Conservation (phyloP, 2,888 invertebrate species). For the Chromoteleia sp. region DNA sequence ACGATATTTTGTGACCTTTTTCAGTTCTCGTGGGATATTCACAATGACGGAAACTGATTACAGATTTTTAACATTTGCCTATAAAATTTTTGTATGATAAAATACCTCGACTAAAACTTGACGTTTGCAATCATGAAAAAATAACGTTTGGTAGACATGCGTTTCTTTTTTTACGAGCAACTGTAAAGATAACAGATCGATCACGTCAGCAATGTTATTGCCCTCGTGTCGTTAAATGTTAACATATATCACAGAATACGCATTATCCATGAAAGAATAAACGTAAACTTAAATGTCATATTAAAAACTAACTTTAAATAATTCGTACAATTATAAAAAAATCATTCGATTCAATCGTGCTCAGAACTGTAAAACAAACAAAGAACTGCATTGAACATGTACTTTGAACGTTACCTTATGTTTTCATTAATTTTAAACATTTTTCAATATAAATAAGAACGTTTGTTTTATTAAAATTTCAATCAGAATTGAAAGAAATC, state of each 20-base stretch:
- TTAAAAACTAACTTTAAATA: conserved; percentile 57
- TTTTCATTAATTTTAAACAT: too few relatives aligned
- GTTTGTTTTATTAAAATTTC: too few relatives aligned
- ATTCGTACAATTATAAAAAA: conserved; percentile 50
- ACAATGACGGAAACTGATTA: conserved; percentile 10
- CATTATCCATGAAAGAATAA: conserved; percentile 77
- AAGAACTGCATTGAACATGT: too few relatives aligned
- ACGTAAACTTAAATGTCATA: conserved; percentile 74
- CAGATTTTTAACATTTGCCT: conserved; percentile 17
- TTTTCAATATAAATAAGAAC: too few relatives aligned
- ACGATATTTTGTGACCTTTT: conserved; percentile 15
- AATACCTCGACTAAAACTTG: conserved; percentile 22
- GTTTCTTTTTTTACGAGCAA: conserved; percentile 39
- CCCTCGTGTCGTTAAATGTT: conserved; percentile 74
- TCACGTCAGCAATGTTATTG: conserved; percentile 53
- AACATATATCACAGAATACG: conserved; percentile 84
- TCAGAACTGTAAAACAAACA: conserved; percentile 16
- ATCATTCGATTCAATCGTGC: conserved; percentile 4
- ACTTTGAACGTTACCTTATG: too few relatives aligned
- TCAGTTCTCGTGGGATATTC: conserved; percentile 22
- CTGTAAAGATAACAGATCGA: conserved; percentile 51
- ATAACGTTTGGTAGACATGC: conserved; percentile 25
- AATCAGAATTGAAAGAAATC: not conserved
- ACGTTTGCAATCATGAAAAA: conserved; percentile 11
- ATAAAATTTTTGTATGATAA: conserved; percentile 33